phyloP scores from a whole-genome alignment of 2,797 vertebrate genomes.

The Sebastes diploproa region DNA sequence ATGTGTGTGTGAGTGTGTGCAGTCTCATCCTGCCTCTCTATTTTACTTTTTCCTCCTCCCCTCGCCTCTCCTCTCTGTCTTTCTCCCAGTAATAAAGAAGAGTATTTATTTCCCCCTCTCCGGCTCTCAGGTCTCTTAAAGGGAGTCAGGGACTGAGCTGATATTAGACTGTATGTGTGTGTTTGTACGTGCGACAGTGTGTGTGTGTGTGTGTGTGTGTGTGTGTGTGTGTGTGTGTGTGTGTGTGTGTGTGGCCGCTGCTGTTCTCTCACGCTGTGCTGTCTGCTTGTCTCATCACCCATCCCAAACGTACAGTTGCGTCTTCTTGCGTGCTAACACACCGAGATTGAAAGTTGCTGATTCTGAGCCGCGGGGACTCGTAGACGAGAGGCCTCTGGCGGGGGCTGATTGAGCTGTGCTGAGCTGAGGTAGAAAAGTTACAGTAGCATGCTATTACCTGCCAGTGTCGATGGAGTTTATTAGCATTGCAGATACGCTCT shows the following conservation, averaged over 20 bases:
- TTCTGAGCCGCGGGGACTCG: constrained; percentile 77
- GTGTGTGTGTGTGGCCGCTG: constrained; percentile 9
- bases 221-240: neutral
- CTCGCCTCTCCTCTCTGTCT: constrained; percentile 56
- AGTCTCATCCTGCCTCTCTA: constrained; percentile 56
- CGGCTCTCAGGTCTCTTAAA: constrained; percentile 77
- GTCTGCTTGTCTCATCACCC: constrained; percentile 79
- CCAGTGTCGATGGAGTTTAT: constrained; percentile 76
- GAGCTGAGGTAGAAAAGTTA: constrained; percentile 81
- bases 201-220: neutral
- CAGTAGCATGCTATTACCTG: constrained; percentile 79
- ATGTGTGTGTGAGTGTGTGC: constrained; percentile 24
- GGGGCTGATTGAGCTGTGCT: constrained; percentile 80
- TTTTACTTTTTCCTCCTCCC: constrained; percentile 57
- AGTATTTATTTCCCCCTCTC: constrained; percentile 81
- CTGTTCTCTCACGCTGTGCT: constrained; percentile 50
- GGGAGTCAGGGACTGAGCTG: constrained; percentile 71
- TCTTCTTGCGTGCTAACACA: constrained; percentile 77
- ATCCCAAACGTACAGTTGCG: constrained; percentile 79
- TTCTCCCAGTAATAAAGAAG: constrained; percentile 81
- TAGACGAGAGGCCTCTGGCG: constrained; percentile 74
- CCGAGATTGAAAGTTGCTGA: constrained; percentile 81
- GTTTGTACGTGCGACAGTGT: constrained; percentile 24
- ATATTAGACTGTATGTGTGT: constrained; percentile 75
- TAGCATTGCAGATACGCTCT: constrained; percentile 79